These are phyloP conservation scores for Protonemura montana DNA, from an alignment of 2,888 invertebrate species.

Conservation along the genomic window DNA sequence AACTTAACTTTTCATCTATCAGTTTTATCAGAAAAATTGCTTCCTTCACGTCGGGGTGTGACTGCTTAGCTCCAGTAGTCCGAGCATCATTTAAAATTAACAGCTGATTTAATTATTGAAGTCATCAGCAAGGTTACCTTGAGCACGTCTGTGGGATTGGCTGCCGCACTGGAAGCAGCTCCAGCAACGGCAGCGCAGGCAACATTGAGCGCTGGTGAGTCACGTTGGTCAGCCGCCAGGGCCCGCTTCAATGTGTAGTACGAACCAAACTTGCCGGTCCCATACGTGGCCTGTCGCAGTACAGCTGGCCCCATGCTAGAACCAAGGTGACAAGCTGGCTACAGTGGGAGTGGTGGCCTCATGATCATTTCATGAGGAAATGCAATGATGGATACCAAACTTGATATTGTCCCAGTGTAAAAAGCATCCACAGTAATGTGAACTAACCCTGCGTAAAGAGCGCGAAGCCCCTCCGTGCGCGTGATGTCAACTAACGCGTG, in stretches of 20 bases:
- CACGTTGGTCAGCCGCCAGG: constrained; percentile 64
- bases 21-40: too few species aligned
- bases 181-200: constrained; percentile 86
- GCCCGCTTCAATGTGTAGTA: constrained; percentile 88
- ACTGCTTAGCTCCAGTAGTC: too few species aligned
- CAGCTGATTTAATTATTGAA: not conserved
- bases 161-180: constrained; percentile 92
- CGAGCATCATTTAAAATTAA: too few species aligned
- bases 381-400: constrained; percentile 40
- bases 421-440: constrained; percentile 27
- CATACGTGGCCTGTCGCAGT: constrained; percentile 91
- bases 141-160: constrained; percentile 94
- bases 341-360: too few species aligned
- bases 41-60: too few species aligned
- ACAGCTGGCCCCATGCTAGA: constrained; percentile 90
- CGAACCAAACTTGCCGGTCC: constrained; percentile 95
- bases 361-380: too few species aligned
- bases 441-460: constrained; percentile 84
- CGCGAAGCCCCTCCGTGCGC: constrained; percentile 83
- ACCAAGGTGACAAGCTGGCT: too few species aligned
- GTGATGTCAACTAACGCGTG: constrained; percentile 89
- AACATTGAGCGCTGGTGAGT: constrained; percentile 73
- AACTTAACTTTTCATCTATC: too few species aligned
- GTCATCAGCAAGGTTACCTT: constrained; percentile 62
- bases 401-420: too few species aligned